Conservation (phyloP, 2,113 vertebrate genomes). For the Phyllostomus hastatus region DNA sequence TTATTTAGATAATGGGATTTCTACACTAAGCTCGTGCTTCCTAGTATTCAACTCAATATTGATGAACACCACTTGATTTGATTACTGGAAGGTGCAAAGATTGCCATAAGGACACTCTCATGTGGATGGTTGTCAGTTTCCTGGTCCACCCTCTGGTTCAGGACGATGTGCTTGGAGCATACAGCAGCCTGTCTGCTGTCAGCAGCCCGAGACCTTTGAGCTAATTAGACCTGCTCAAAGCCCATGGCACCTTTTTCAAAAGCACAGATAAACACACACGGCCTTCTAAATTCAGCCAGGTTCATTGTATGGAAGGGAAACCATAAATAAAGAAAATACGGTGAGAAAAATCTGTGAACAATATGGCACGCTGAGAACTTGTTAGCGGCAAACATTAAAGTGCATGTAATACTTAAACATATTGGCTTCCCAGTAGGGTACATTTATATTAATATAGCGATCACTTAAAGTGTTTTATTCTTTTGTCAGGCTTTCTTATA, state of each 20-base stretch:
- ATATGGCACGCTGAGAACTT: conserved; percentile 15
- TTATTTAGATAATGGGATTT: conserved; percentile 51
- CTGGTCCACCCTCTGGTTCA: not conserved
- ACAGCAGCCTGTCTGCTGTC: not conserved
- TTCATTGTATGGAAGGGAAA: not conserved
- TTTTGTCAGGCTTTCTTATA: conserved; percentile 65
- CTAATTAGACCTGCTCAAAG: not conserved
- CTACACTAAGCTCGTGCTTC: conserved; percentile 22
- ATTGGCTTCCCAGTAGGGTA: conserved; percentile 30
- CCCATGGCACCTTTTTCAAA: not conserved
- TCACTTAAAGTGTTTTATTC: conserved; percentile 40
- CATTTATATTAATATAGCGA: conserved; percentile 60
- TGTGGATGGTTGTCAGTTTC: not conserved
- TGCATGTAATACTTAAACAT: not conserved
- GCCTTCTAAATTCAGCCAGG: conserved; percentile 33
- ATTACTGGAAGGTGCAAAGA: not conserved
- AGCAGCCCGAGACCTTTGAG: not conserved
- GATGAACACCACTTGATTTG: not conserved
- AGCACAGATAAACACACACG: not conserved
- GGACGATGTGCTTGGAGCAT: not conserved
- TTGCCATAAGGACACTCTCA: not conserved
- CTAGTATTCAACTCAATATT: not conserved
- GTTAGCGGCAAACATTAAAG: conserved; percentile 37
- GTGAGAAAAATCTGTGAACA: not conserved
- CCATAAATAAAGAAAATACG: not conserved